A percentile compares a stretch with the other conserved stretches of the same genome.
phyloP scores from a whole-genome alignment of 2,888 invertebrate species.

The Clistopyga incitator region DNA sequence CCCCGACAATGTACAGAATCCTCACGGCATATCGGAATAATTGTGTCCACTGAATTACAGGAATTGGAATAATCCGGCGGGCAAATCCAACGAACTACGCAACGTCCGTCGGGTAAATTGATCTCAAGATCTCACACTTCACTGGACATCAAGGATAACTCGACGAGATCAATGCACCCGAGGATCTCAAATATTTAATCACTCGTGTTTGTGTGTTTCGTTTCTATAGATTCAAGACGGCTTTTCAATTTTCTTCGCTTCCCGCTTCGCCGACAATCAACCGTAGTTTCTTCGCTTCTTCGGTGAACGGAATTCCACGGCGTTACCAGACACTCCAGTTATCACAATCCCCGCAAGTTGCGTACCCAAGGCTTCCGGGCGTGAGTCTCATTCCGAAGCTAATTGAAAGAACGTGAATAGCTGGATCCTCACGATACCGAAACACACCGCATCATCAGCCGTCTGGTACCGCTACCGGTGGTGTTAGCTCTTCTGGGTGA shows the following conservation, averaged over 20 bases:
- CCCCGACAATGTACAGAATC: background rate
- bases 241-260: background rate
- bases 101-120: background rate
- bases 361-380: conserved; percentile 16
- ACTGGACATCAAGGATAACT: background rate
- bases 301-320: background rate
- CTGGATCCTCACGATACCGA: background rate
- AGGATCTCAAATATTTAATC: conserved; percentile 15
- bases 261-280: background rate
- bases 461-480: background rate
- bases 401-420: conserved; percentile 45
- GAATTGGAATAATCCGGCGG: conserved; percentile 4
- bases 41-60: background rate
- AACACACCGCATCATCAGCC: conserved; percentile 3
- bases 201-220: conserved; percentile 7
- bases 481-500: background rate
- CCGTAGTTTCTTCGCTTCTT: background rate
- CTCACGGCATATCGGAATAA: background rate
- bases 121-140: background rate
- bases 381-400: conserved; percentile 37
- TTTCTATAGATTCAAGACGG: background rate
- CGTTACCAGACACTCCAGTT: background rate
- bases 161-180: background rate
- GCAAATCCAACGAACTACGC: too few species aligned
- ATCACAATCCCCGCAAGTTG: conserved; percentile 14